A percentile compares a stretch with the other conserved stretches of the same genome.
Evolutionary conservation across 2,113 vertebrate genomes (phyloP).

Genomic region (Lepus timidus): DNA sequence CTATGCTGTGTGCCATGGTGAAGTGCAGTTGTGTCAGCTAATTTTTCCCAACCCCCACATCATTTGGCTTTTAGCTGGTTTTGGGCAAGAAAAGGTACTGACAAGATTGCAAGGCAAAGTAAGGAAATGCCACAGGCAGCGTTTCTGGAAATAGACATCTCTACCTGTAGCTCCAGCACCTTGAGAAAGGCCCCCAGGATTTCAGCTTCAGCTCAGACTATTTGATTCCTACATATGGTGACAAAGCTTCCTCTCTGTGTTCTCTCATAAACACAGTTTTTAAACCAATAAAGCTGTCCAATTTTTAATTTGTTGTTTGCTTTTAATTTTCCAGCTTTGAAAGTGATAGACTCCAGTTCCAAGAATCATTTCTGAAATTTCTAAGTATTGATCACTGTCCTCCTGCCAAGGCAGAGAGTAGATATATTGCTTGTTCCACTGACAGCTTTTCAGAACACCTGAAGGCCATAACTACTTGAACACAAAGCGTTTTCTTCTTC

Average conservation of each 20-base stretch:
- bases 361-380: neutral
- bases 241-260: neutral
- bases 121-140: fast-evolving
- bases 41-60: neutral
- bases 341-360: neutral
- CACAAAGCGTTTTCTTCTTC: neutral
- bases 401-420: neutral
- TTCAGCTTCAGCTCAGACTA: neutral
- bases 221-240: neutral
- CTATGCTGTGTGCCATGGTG: too few species aligned
- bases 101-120: neutral
- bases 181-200: neutral
- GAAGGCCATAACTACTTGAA: neutral
- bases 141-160: neutral
- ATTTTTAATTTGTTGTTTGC: neutral
- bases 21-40: neutral
- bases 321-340: neutral
- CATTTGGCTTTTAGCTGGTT: neutral
- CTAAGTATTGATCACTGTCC: neutral
- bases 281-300: neutral
- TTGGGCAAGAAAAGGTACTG: neutral
- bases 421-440: neutral
- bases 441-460: neutral
- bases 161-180: neutral
- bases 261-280: neutral